Conservation (phyloP, 2,797 vertebrate genomes). For the Myioborus miniatus region DNA sequence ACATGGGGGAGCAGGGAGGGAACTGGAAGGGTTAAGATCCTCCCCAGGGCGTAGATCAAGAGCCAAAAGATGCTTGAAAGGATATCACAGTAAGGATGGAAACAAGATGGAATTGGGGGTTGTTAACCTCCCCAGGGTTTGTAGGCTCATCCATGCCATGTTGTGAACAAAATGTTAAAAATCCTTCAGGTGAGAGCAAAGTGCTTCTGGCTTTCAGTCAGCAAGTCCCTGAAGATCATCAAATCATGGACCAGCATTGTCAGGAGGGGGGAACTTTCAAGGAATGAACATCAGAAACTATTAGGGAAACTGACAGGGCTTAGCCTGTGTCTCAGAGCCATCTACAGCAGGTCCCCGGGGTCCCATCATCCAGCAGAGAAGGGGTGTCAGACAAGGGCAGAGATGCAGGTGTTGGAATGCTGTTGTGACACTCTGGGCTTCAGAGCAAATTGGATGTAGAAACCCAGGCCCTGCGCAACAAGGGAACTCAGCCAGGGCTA, state of each 20-base stretch:
- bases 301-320: slow-evolving; percentile 15
- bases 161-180: not conserved
- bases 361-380: not conserved
- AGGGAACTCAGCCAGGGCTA: slow-evolving; percentile 41
- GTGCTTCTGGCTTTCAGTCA: not conserved
- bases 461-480: not conserved
- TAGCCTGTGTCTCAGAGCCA: not conserved
- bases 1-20: not conserved
- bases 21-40: not conserved
- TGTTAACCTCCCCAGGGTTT: not conserved
- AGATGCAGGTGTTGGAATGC: not conserved
- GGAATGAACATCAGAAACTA: slow-evolving; percentile 5
- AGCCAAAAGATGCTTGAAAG: not conserved
- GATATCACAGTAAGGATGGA: not conserved
- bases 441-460: slow-evolving; percentile 32
- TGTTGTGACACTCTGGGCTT: not conserved
- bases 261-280: not conserved
- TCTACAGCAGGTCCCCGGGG: not conserved
- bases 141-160: not conserved
- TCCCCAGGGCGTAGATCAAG: not conserved
- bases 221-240: not conserved
- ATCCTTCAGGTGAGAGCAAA: not conserved
- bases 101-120: not conserved
- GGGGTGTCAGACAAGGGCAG: not conserved
- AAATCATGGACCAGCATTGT: fast-evolving